Conservation (phyloP, 1,140 invertebrate species). For the Probaryconus sp. region DNA sequence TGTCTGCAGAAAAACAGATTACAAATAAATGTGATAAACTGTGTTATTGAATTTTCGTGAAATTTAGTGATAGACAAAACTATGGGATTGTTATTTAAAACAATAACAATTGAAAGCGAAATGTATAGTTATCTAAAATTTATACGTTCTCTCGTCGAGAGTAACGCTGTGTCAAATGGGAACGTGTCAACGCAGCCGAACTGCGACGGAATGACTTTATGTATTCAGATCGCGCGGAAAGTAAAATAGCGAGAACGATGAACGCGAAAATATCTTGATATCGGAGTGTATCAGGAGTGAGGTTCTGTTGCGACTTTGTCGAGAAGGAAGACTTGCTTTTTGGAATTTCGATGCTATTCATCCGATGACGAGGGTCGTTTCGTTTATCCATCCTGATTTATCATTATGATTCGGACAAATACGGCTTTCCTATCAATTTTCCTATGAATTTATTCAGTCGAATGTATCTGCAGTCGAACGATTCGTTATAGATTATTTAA, state of each 20-base stretch:
- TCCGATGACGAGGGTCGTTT: slow-evolving; percentile 28
- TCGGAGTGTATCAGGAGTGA: slow-evolving; percentile 8
- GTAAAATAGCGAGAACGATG: slow-evolving; percentile 21
- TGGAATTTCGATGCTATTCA: slow-evolving; percentile 20
- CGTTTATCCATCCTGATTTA: slow-evolving; percentile 23
- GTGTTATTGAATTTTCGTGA: too few species aligned
- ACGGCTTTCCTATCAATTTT: too few species aligned
- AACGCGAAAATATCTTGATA: slow-evolving; percentile 35
- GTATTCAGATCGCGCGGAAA: slow-evolving; percentile 29
- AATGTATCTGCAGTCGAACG: too few species aligned
- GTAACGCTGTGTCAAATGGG: slow-evolving; percentile 12
- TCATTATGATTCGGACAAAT: too few species aligned
- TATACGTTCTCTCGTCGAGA: background rate
- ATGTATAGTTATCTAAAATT: too few species aligned
- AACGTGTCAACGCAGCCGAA: slow-evolving; percentile 16
- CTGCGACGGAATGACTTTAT: slow-evolving; percentile 22
- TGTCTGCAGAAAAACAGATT: too few species aligned
- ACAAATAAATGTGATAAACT: too few species aligned
- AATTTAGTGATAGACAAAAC: too few species aligned
- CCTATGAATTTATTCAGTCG: too few species aligned
- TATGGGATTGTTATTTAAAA: too few species aligned
- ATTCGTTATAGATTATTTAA: too few species aligned
- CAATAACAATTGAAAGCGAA: too few species aligned
- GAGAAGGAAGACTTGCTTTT: slow-evolving; percentile 17
- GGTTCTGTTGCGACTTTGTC: slow-evolving; percentile 22